Evolutionary conservation across 2,113 vertebrate genomes (phyloP).

Genomic region (Chloroceryle aenea): DNA sequence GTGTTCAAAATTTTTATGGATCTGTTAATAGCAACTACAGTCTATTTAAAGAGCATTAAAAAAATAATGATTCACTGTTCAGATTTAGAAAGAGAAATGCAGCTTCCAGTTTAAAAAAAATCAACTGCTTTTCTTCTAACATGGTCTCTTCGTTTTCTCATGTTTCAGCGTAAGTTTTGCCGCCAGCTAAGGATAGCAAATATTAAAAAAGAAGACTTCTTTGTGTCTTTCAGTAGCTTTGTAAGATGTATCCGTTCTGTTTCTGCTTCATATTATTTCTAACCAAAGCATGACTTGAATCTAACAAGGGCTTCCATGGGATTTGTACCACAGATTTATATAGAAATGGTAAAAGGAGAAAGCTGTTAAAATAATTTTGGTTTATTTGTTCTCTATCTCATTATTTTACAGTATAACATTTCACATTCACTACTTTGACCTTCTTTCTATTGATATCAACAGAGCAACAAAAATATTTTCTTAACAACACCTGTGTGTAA

Average conservation of each 20-base stretch:
- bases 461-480: background rate
- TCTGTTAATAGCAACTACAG: background rate
- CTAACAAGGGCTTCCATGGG: background rate
- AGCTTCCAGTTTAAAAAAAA: background rate
- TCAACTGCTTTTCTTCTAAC: background rate
- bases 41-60: background rate
- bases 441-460: background rate
- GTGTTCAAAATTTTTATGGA: background rate
- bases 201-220: background rate
- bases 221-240: background rate
- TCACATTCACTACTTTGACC: background rate
- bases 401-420: background rate
- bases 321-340: background rate
- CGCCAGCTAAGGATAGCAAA: background rate
- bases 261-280: background rate
- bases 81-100: background rate
- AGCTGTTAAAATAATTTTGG: background rate
- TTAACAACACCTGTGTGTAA: background rate
- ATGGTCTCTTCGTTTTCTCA: background rate
- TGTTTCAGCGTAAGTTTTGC: background rate
- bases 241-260: background rate
- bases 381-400: background rate
- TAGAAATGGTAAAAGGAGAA: background rate
- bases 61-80: background rate
- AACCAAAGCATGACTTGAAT: background rate